Percentiles rank a stretch among this genome's conserved stretches.
phyloP scores from a whole-genome alignment of 92 coral and sea anemone genomes.

The Scolanthus callimorphus region DNA sequence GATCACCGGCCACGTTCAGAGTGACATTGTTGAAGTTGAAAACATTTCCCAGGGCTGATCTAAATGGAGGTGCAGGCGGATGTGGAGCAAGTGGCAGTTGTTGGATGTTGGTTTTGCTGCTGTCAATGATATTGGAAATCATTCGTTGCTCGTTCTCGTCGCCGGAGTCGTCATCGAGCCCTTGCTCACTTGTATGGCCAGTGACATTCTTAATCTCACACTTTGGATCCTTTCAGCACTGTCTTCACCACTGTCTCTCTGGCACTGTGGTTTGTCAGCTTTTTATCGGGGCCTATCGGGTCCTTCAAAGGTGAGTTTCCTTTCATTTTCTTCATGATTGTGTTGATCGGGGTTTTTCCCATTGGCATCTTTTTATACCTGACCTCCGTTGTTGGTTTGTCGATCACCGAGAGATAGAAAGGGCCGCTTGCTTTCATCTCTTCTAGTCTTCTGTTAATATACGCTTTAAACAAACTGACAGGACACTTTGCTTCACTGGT shows the following conservation, averaged over 20 bases:
- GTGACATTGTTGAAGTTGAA: background rate
- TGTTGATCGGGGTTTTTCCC: constrained; percentile 36
- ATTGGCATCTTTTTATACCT: constrained; percentile 47
- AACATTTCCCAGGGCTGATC: background rate
- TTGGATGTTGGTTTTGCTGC: background rate
- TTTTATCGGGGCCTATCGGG: constrained; percentile 14
- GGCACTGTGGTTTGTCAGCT: constrained; percentile 47
- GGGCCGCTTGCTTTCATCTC: constrained; percentile 31
- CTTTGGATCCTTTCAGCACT: background rate
- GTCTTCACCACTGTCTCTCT: constrained; percentile 45
- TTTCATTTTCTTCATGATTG: constrained; percentile 36
- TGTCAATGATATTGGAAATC: background rate
- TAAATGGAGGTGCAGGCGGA: background rate
- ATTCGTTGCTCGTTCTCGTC: background rate
- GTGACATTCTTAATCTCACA: background rate
- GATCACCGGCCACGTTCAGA: background rate
- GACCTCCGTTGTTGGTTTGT: constrained; percentile 17
- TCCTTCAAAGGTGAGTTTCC: constrained; percentile 20
- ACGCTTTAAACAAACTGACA: constrained; percentile 29
- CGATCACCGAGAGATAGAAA: constrained; percentile 32
- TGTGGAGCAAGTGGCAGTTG: background rate
- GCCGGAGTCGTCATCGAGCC: background rate
- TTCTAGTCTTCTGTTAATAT: constrained; percentile 24
- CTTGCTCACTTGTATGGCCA: background rate
- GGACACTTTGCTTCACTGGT: constrained; percentile 8